Conservation (phyloP, 2,888 invertebrate species). For the Apocheima hispidaria region DNA sequence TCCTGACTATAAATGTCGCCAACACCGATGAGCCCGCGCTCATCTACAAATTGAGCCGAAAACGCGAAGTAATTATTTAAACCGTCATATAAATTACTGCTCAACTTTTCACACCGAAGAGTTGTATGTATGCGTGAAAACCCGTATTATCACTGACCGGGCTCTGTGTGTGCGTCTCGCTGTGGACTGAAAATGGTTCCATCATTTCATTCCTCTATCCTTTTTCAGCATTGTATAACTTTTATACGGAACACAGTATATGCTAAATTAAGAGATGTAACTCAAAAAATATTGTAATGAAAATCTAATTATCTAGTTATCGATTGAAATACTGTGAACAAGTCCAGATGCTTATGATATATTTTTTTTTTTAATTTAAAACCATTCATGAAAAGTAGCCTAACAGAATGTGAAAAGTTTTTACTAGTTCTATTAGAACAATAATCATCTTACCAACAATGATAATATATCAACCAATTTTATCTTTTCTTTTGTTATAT, state of each 20-base stretch:
- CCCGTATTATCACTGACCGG: slow-evolving; percentile 50
- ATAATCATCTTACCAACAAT: neutral
- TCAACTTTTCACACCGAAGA: slow-evolving; percentile 80
- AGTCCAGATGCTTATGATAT: neutral
- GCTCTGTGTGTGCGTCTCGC: slow-evolving; percentile 61
- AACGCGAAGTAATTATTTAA: slow-evolving; percentile 86
- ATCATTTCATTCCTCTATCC: slow-evolving; percentile 82
- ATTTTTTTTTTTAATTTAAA: neutral
- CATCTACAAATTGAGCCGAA: slow-evolving; percentile 86
- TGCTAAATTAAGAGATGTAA: slow-evolving; percentile 20
- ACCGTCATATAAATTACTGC: slow-evolving; percentile 86
- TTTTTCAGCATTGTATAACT: slow-evolving; percentile 80
- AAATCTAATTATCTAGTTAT: neutral
- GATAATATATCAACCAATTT: neutral
- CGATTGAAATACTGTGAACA: neutral
- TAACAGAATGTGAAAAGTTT: too few relatives aligned
- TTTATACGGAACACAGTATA: slow-evolving; percentile 63
- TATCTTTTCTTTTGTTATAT: slow-evolving; percentile 34
- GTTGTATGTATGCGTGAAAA: slow-evolving; percentile 61
- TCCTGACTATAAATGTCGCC: slow-evolving; percentile 70
- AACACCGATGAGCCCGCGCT: slow-evolving; percentile 67
- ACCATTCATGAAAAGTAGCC: too few relatives aligned
- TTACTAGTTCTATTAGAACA: neutral
- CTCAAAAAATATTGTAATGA: neutral
- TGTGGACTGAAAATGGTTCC: slow-evolving; percentile 82